A percentile compares a stretch with the other conserved stretches of the same genome.
Evolutionary conservation across 2,888 invertebrate species (phyloP).

Genomic region (Neocrepidodera transversa): DNA sequence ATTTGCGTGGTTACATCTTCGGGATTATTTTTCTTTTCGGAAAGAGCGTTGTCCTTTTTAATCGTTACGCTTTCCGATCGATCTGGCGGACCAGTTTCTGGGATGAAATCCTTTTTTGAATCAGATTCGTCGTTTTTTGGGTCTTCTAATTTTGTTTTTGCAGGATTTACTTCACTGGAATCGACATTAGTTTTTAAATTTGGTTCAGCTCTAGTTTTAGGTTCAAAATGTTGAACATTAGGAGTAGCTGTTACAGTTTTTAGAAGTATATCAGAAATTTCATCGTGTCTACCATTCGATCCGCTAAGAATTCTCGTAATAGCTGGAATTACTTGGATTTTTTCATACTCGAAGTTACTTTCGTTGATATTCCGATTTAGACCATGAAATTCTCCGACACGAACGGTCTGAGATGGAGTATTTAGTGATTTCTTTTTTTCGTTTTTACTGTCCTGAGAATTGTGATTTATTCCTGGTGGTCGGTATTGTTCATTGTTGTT

Average conservation of each 20-base stretch:
- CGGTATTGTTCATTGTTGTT: slow-evolving; percentile 33
- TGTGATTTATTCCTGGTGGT: slow-evolving; percentile 29
- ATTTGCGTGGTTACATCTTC: slow-evolving; percentile 57
- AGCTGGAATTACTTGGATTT: slow-evolving; percentile 69
- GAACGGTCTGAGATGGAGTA: slow-evolving; percentile 74
- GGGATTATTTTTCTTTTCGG: slow-evolving; percentile 42
- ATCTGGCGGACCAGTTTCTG: slow-evolving; percentile 46
- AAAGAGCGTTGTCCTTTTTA: slow-evolving; percentile 50
- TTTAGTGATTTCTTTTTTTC: slow-evolving; percentile 77
- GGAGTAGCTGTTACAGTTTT: slow-evolving; percentile 69
- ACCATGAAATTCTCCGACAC: slow-evolving; percentile 57
- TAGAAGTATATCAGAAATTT: slow-evolving; percentile 79
- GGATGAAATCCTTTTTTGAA: slow-evolving; percentile 44
- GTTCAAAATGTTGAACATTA: slow-evolving; percentile 48
- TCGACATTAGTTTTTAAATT: slow-evolving; percentile 48
- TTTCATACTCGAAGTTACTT: slow-evolving; percentile 59
- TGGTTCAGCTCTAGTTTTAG: slow-evolving; percentile 52
- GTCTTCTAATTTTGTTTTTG: slow-evolving; percentile 34
- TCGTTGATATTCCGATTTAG: slow-evolving; percentile 54
- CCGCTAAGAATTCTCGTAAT: slow-evolving; percentile 86
- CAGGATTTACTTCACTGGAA: slow-evolving; percentile 31
- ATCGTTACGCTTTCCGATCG: slow-evolving; percentile 56
- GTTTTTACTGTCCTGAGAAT: slow-evolving; percentile 43
- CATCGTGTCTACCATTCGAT: slow-evolving; percentile 83
- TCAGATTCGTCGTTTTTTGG: slow-evolving; percentile 42